These are phyloP conservation scores for Amphipyra tragopoginis DNA, from an alignment of 2,888 invertebrate species.

Conservation along the genomic window DNA sequence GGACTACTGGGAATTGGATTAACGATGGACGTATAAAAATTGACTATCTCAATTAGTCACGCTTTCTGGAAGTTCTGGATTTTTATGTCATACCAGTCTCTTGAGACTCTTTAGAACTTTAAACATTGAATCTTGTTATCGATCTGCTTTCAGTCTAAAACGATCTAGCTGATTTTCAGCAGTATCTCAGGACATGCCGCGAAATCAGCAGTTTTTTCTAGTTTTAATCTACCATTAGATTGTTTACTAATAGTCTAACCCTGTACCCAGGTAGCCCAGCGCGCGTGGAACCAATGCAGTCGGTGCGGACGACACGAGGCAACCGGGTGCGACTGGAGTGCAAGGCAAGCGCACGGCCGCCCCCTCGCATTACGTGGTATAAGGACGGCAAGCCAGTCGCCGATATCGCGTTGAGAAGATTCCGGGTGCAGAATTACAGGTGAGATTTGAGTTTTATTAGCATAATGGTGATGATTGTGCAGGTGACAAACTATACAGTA, in stretches of 20 bases:
- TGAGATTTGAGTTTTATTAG: conserved; percentile 59
- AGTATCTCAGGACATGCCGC: no score
- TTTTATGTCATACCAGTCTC: not conserved
- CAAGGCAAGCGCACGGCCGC: conserved; percentile 93
- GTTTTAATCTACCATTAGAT: not conserved
- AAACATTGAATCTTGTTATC: no score
- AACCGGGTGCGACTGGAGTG: conserved; percentile 92
- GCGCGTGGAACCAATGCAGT: conserved; percentile 82
- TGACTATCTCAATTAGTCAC: conserved; percentile 19
- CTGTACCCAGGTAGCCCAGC: conserved; percentile 81
- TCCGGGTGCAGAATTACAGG: conserved; percentile 91
- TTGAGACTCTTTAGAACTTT: not conserved
- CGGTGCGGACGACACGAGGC: conserved; percentile 84
- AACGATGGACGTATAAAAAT: conserved; percentile 31
- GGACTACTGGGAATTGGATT: conserved; percentile 29
- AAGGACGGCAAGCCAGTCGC: conserved; percentile 92
- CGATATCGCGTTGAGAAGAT: conserved; percentile 89
- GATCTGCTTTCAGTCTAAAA: no score
- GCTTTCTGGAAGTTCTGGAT: not conserved
- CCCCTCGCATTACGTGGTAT: conserved; percentile 95
- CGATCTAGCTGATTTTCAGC: no score
- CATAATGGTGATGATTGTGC: no score
- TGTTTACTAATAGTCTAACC: conserved; percentile 19
- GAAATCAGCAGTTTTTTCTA: not conserved
- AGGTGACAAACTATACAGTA: no score